phyloP scores from a whole-genome alignment of 1,140 invertebrate species.

The Armadillidium nasatum region DNA sequence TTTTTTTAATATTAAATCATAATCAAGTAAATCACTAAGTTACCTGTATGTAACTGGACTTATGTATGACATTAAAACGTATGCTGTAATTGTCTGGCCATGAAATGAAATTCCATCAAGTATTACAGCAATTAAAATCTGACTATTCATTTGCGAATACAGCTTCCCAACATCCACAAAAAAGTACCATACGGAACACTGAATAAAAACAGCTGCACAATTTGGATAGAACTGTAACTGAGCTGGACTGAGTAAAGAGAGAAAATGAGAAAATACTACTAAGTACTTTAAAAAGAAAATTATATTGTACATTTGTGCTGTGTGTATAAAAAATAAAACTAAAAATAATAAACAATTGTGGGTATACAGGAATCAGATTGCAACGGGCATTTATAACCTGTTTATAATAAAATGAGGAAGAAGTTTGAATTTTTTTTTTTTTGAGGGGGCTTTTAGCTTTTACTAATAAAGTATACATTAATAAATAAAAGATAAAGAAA shows the following conservation, averaged over 20 bases:
- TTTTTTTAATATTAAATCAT: background rate
- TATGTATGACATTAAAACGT: conserved; percentile 79
- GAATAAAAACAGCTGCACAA: conserved; percentile 69
- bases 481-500: no score
- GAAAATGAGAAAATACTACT: background rate
- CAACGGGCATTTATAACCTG: no score
- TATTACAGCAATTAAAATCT: conserved; percentile 60
- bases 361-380: no score
- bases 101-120: conserved; percentile 79
- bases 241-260: conserved; percentile 60
- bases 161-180: conserved; percentile 61
- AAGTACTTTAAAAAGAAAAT: no score
- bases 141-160: conserved; percentile 50
- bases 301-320: no score
- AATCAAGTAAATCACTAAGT: conserved; percentile 25
- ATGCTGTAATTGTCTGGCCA: conserved; percentile 80
- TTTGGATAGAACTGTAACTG: conserved; percentile 82
- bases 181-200: conserved; percentile 68
- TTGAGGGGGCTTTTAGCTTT: no score
- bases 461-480: no score
- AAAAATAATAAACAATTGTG: no score
- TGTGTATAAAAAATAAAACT: no score
- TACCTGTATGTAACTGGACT: conserved; percentile 82
- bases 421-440: no score
- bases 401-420: no score